Evolutionary conservation across 2,888 invertebrate genomes (phyloP).

Genomic region (Tyria jacobaeae): DNA sequence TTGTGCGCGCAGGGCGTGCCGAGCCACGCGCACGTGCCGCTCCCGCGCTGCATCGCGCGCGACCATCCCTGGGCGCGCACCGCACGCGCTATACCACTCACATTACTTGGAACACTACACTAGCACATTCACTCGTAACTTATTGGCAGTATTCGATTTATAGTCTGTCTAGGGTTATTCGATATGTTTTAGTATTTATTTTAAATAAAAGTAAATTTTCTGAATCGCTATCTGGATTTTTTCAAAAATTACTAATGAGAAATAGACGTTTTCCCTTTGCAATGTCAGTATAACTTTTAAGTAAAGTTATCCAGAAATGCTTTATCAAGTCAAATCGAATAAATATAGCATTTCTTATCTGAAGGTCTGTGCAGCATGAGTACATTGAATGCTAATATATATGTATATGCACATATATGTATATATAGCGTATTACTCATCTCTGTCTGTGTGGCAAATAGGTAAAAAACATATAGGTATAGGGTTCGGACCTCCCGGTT

Average conservation of each 20-base stretch:
- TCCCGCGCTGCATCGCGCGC: slow-evolving; percentile 77
- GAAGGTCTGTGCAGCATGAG: neutral
- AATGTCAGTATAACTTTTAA: neutral
- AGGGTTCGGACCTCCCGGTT: no score
- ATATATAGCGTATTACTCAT: no score
- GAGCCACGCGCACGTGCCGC: slow-evolving; percentile 83
- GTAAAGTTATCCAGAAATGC: neutral
- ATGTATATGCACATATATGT: no score
- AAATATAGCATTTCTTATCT: neutral
- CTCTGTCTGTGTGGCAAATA: no score
- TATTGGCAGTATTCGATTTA: neutral
- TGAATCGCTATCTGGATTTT: no score
- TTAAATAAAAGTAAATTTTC: no score
- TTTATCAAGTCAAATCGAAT: neutral
- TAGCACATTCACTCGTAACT: slow-evolving; percentile 5
- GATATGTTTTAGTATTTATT: neutral
- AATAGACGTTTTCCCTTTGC: neutral
- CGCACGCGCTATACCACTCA: slow-evolving; percentile 34
- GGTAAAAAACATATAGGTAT: no score
- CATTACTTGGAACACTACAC: slow-evolving; percentile 18
- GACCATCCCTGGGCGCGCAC: slow-evolving; percentile 66
- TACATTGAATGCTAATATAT: no score
- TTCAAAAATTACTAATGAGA: no score
- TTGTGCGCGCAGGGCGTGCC: slow-evolving; percentile 83
- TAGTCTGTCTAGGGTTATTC: neutral